Evolutionary conservation across 2,888 invertebrate species (phyloP).

Genomic region (Brachylomia viminalis): DNA sequence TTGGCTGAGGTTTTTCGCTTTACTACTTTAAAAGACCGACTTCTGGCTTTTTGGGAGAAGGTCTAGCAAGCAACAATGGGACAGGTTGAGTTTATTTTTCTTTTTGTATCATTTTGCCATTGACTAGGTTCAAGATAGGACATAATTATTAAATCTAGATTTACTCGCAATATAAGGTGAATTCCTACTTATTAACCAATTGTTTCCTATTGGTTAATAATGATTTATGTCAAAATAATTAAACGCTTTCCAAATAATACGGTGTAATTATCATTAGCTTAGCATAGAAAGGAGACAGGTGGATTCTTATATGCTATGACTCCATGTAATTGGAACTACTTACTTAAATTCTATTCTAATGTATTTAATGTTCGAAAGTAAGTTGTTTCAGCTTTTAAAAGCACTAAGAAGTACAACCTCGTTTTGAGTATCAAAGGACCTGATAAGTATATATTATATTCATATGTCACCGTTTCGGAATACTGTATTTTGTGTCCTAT

Average conservation of each 20-base stretch:
- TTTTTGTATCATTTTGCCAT: not conserved
- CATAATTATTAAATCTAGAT: not conserved
- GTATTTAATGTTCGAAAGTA: not conserved
- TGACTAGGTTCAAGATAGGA: not conserved
- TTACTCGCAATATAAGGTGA: not conserved
- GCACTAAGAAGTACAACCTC: not conserved
- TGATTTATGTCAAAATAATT: not conserved
- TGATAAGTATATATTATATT: too few species aligned
- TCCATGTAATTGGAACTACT: too few species aligned
- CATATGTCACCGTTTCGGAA: too few species aligned
- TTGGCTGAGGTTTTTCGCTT: conserved; percentile 54
- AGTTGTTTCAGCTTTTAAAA: not conserved
- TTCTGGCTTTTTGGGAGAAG: conserved; percentile 44
- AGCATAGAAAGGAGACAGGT: not conserved
- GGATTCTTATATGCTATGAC: not conserved
- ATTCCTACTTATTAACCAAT: not conserved
- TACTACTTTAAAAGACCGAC: conserved; percentile 53
- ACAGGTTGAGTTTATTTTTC: not conserved
- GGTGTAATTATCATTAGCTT: not conserved
- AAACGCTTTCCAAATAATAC: not conserved
- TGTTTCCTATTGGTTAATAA: not conserved
- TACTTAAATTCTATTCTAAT: too few species aligned
- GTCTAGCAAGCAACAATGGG: conserved; percentile 2
- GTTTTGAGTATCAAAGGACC: not conserved
- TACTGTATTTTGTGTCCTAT: not conserved